A percentile compares a stretch with the other conserved stretches of the same genome.
phyloP scores from a whole-genome alignment of 2,888 invertebrate genomes.

The Drosophila pegasa region DNA sequence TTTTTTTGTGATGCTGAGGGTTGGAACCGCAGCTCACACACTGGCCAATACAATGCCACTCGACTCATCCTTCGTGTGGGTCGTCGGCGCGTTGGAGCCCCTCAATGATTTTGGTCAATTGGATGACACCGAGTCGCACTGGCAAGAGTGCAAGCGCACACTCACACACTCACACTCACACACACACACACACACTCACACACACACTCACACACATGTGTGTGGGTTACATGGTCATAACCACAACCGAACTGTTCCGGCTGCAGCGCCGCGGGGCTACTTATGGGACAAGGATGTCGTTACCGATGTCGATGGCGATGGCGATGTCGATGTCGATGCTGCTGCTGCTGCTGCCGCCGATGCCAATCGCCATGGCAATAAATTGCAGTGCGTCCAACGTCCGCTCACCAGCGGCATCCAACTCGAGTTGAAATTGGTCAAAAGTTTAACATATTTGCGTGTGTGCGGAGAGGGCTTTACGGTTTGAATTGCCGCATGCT shows the following conservation, averaged over 20 bases:
- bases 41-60: constrained; percentile 57
- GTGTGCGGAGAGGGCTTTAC: constrained; percentile 51
- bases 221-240: constrained; percentile 37
- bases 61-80: constrained; percentile 14
- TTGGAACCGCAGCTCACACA: constrained; percentile 33
- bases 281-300: constrained; percentile 40
- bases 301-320: constrained; percentile 14
- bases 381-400: constrained; percentile 66
- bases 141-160: constrained; percentile 16
- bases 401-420: constrained; percentile 54
- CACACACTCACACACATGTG: constrained; percentile 24
- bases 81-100: constrained; percentile 17
- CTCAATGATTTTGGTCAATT: constrained; percentile 63
- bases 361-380: constrained; percentile 78
- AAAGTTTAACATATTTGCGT: constrained; percentile 81
- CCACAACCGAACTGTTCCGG: constrained; percentile 60
- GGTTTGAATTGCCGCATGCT: constrained; percentile 20
- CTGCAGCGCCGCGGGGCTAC: constrained; percentile 63
- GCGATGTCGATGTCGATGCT: constrained; percentile 17
- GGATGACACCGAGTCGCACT: constrained; percentile 48
- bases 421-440: constrained; percentile 80
- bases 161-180: background rate
- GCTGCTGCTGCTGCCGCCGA: background rate
- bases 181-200: constrained; percentile 5
- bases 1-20: constrained; percentile 9